Conservation (phyloP, 2,797 vertebrate species). For the Alauda arvensis region DNA sequence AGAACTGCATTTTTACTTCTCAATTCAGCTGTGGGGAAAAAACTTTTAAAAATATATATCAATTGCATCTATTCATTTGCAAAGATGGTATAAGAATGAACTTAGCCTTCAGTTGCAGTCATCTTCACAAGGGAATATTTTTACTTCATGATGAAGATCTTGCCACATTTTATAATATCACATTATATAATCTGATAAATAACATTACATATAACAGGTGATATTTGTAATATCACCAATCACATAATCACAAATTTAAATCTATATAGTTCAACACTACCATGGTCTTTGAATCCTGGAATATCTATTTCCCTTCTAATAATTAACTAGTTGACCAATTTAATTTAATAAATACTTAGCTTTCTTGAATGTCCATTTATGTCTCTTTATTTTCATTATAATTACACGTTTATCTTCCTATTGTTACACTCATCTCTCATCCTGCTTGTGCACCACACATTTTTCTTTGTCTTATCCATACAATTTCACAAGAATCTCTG, state of each 20-base stretch:
- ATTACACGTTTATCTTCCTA: not conserved
- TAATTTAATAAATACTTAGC: not conserved
- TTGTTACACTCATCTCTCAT: not conserved
- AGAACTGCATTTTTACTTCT: not conserved
- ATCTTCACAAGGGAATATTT: not conserved
- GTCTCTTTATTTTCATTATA: not conserved
- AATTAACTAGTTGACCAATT: not conserved
- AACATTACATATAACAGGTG: not conserved
- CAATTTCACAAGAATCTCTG: not conserved
- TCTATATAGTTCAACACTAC: not conserved
- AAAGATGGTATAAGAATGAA: not conserved
- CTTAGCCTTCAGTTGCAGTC: not conserved
- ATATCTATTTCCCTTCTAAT: not conserved
- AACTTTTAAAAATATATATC: rapidly evolving
- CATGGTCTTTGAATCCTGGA: not conserved
- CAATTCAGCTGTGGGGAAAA: not conserved
- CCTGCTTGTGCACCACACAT: not conserved
- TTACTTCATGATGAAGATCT: not conserved
- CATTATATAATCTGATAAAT: not conserved
- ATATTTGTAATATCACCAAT: not conserved
- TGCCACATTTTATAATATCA: not conserved
- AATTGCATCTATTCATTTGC: not conserved
- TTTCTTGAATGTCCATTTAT: not conserved
- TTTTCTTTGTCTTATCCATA: not conserved
- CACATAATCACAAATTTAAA: not conserved